These are phyloP conservation scores for Xestia ashworthii DNA, from an alignment of 2,888 invertebrate species.

Conservation along the genomic window DNA sequence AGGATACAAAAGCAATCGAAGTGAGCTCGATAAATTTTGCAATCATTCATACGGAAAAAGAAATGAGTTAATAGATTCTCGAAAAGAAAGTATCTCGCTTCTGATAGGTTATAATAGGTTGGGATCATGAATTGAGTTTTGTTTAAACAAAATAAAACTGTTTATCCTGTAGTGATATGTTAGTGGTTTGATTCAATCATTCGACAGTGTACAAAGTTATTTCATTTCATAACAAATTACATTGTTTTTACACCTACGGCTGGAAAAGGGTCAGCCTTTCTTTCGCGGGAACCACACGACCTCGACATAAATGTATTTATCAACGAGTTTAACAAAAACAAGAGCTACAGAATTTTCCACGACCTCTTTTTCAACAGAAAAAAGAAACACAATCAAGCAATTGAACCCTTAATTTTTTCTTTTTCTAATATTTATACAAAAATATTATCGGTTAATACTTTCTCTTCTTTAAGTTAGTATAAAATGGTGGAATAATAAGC, in stretches of 20 bases:
- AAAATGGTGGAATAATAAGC: constrained; percentile 6
- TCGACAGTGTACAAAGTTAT: not conserved
- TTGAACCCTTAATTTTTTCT: constrained; percentile 23
- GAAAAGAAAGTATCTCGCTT: no score
- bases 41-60: no score
- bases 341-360: not conserved
- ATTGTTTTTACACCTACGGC: not conserved
- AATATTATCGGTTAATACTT: constrained; percentile 15
- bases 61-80: no score
- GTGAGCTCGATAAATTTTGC: no score
- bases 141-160: not conserved
- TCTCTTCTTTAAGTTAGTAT: constrained; percentile 16
- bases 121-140: not conserved
- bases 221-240: not conserved
- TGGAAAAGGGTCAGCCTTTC: not conserved
- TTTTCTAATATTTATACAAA: constrained; percentile 31
- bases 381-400: constrained; percentile 18
- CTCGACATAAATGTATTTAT: constrained; percentile 21
- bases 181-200: not conserved
- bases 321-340: constrained; percentile 24
- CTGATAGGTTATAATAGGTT: no score
- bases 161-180: not conserved
- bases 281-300: not conserved
- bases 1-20: no score
- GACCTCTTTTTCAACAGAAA: not conserved